phyloP scores from a whole-genome alignment of 1,140 invertebrate species.

The Drosophila varians region DNA sequence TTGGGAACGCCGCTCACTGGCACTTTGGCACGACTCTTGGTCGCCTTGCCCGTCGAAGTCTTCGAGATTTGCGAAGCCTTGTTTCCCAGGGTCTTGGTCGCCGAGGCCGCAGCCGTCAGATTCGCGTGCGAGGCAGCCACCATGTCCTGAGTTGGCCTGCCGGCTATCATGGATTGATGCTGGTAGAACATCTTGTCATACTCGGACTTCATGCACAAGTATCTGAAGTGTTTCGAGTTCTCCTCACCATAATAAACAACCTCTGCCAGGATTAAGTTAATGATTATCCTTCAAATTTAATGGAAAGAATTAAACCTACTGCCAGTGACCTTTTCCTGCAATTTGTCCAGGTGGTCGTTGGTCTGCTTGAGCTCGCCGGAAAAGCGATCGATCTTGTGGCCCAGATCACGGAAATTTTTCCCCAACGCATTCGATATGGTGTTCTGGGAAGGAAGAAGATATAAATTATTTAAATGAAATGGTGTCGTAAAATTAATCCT shows the following conservation, averaged over 20 bases:
- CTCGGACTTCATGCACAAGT: slow-evolving; percentile 82
- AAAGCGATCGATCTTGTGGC: slow-evolving; percentile 68
- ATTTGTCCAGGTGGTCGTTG: slow-evolving; percentile 57
- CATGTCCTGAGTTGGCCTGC: slow-evolving; percentile 24
- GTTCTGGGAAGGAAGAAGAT: slow-evolving; percentile 15
- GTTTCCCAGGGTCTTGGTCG: neutral
- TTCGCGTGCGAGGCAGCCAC: slow-evolving; percentile 7
- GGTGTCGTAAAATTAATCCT: too few species aligned
- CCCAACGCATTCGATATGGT: slow-evolving; percentile 57
- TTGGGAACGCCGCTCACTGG: neutral
- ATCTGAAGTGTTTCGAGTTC: slow-evolving; percentile 77
- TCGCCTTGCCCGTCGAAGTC: neutral
- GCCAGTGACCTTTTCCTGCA: slow-evolving; percentile 58
- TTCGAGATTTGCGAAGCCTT: neutral
- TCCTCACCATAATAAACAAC: slow-evolving; percentile 75
- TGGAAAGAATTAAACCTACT: too few species aligned
- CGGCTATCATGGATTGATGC: slow-evolving; percentile 56
- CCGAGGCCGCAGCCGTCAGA: neutral
- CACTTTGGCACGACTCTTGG: slow-evolving; percentile 24
- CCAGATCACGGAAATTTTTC: slow-evolving; percentile 68
- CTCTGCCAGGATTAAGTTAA: slow-evolving; percentile 39
- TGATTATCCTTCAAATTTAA: too few species aligned
- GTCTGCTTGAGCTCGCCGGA: slow-evolving; percentile 64
- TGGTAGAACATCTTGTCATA: slow-evolving; percentile 83
- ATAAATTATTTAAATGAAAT: neutral